Conservation (phyloP, 2,888 invertebrate species). For the Sialis lutaria region DNA sequence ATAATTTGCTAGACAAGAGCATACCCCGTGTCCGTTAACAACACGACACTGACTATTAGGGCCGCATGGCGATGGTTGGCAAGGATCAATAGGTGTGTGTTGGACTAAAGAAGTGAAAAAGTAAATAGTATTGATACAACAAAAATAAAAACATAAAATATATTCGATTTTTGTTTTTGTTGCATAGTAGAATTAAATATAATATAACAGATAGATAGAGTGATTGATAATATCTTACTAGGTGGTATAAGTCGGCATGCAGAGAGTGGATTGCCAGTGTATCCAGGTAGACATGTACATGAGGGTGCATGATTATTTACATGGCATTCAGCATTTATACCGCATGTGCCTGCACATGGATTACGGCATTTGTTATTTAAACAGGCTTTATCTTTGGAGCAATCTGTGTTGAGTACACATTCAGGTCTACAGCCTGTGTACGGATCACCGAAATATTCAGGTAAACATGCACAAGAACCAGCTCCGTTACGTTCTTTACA, state of each 20-base stretch:
- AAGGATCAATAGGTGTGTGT: constrained; percentile 38
- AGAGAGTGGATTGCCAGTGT: constrained; percentile 54
- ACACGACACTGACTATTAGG: constrained; percentile 59
- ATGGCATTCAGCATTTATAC: constrained; percentile 59
- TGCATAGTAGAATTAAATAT: not conserved
- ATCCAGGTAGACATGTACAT: constrained; percentile 61
- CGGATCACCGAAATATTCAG: constrained; percentile 75
- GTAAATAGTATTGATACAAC: constrained; percentile 7
- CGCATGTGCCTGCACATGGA: constrained; percentile 71
- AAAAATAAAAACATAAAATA: constrained; percentile 6
- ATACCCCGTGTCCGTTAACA: constrained; percentile 55
- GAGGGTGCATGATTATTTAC: constrained; percentile 70
- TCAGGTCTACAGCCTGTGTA: constrained; percentile 73
- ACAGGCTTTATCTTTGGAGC: constrained; percentile 58
- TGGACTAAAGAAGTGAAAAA: constrained; percentile 15
- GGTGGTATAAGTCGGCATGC: constrained; percentile 24
- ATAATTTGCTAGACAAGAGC: constrained; percentile 58
- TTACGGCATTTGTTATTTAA: constrained; percentile 70
- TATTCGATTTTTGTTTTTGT: not conserved
- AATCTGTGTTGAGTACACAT: constrained; percentile 71
- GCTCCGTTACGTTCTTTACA: constrained; percentile 71
- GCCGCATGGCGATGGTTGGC: constrained; percentile 59
- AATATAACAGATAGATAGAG: not conserved
- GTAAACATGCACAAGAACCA: constrained; percentile 65
- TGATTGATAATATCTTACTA: constrained; percentile 12